Conservation (phyloP, 2,113 vertebrate genomes). For the Atherinomorus stipes region DNA sequence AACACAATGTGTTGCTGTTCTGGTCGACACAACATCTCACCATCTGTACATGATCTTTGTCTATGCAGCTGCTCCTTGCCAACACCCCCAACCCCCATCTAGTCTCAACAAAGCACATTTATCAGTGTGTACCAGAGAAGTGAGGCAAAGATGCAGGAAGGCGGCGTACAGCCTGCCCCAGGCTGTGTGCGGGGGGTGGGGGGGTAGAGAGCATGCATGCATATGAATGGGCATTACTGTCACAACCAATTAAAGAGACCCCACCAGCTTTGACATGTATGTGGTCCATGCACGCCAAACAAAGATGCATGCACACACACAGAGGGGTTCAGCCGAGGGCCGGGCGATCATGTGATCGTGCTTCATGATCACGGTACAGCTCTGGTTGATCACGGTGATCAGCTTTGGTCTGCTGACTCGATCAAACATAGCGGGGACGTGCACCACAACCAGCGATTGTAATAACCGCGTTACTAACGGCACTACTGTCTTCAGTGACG, state of each 20-base stretch:
- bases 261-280: constrained; percentile 2
- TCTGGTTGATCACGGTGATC: too few relatives aligned
- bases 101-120: constrained; percentile 58
- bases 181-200: constrained; percentile 23
- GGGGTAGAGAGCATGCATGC: constrained; percentile 39
- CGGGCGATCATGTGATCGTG: too few relatives aligned
- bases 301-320: too few relatives aligned
- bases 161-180: constrained; percentile 1
- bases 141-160: constrained; percentile 1
- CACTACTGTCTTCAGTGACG: too few relatives aligned
- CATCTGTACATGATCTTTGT: constrained; percentile 56
- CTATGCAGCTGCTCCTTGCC: constrained; percentile 55
- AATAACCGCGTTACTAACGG: too few relatives aligned
- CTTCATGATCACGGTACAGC: too few relatives aligned
- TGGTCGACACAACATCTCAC: constrained; percentile 6
- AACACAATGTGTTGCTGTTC: background rate
- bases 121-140: constrained; percentile 42
- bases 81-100: constrained; percentile 21
- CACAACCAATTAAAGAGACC: constrained; percentile 39
- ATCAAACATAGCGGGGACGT: too few relatives aligned
- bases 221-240: constrained; percentile 60
- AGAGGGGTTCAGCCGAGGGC: too few relatives aligned
- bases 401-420: too few relatives aligned
- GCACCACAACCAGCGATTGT: too few relatives aligned
- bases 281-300: constrained; percentile 15